A percentile compares a stretch with the other conserved stretches of the same genome.
These are phyloP conservation scores for Myotis pilosus DNA, from an alignment of 2,797 vertebrate species.

Conservation along the genomic window DNA sequence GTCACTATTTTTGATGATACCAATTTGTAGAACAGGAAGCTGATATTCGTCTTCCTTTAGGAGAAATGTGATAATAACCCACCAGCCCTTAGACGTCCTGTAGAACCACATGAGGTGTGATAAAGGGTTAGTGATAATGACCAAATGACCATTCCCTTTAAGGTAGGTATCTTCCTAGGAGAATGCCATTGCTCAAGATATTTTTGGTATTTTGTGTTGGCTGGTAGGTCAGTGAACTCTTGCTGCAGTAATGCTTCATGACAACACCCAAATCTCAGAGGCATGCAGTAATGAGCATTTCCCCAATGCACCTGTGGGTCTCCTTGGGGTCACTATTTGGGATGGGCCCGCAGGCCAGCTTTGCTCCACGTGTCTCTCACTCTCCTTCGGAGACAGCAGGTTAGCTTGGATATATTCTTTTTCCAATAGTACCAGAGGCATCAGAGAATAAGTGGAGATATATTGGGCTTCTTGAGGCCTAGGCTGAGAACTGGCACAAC, in stretches of 20 bases:
- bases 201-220: constrained; percentile 10
- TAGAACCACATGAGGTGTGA: not conserved
- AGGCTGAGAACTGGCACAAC: not conserved
- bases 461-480: not conserved
- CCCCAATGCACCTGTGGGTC: not conserved
- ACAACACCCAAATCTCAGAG: not conserved
- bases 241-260: not conserved
- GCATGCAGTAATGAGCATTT: not conserved
- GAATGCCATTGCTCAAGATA: not conserved
- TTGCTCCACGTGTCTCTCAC: not conserved
- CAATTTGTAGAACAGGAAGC: constrained; percentile 1
- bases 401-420: not conserved
- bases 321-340: not conserved
- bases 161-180: not conserved
- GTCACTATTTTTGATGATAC: not conserved
- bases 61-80: not conserved
- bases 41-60: not conserved
- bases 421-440: not conserved
- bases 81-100: not conserved
- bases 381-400: not conserved
- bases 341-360: not conserved
- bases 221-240: not conserved
- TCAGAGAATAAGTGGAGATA: constrained; percentile 7
- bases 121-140: not conserved
- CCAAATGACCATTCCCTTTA: constrained; percentile 25